Conservation (phyloP, 2,113 vertebrate species). For the Poecilia latipinna region DNA sequence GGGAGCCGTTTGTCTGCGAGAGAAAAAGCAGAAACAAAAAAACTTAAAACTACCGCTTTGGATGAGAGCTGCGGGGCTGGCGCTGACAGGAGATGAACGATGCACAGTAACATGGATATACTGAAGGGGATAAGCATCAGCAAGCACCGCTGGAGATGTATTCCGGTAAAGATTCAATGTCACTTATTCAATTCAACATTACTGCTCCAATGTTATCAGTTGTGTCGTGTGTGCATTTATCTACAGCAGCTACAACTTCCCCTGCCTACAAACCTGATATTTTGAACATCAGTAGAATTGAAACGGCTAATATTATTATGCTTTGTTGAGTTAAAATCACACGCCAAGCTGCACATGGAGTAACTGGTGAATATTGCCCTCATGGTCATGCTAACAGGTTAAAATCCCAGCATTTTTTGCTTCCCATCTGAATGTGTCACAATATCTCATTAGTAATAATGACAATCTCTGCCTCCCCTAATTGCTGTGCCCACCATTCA, state of each 20-base stretch:
- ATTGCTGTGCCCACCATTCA: slow-evolving; percentile 32
- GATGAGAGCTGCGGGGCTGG: slow-evolving; percentile 23
- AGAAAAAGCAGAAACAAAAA: neutral
- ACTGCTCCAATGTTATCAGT: neutral
- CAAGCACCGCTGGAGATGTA: slow-evolving; percentile 25
- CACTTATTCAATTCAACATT: neutral
- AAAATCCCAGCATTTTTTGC: neutral
- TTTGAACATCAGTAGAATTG: neutral
- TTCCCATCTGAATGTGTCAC: slow-evolving; percentile 8
- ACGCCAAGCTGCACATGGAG: neutral
- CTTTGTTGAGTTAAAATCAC: neutral
- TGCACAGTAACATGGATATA: slow-evolving; percentile 67
- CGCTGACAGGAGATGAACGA: slow-evolving; percentile 49
- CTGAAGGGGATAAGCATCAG: slow-evolving; percentile 48
- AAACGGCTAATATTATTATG: neutral
- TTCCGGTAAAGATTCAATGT: slow-evolving; percentile 43
- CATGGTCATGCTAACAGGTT: slow-evolving; percentile 8
- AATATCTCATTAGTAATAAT: slow-evolving; percentile 17
- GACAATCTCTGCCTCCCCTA: slow-evolving; percentile 23
- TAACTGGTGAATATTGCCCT: neutral
- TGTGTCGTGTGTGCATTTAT: neutral
- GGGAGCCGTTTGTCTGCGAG: slow-evolving; percentile 17
- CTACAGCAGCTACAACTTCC: slow-evolving; percentile 20
- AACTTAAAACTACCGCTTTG: slow-evolving; percentile 42
- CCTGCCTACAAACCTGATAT: neutral